Evolutionary conservation across 2,113 vertebrate species (phyloP), one percentile per base, ranked within the genome.

Genomic region (Stigmatopora argus): DNA sequence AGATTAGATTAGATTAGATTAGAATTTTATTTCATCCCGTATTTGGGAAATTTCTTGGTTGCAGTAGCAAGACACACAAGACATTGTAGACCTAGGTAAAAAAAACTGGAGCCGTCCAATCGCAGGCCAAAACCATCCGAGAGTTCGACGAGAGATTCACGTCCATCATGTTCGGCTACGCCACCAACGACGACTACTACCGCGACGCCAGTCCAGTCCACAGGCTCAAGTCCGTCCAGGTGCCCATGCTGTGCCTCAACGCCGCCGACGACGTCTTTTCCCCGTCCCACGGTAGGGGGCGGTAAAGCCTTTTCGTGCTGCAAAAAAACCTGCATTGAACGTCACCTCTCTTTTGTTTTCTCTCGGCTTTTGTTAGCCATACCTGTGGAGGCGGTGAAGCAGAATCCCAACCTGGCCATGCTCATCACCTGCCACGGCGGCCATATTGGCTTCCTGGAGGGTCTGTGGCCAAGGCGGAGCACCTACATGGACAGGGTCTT

Each of bases 401-500:
- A 98, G 91, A 98, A 98, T 18, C 95, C 96, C n/a, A 94, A 98
- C 35, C 83, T 99, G 66, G 96, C 97, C 55, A 78, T 99, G 78
- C 92, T 99, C 59, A 94, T 99, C 70, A 99, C 97, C 69, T 92
- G 93, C 12, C 94, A 94, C 0, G 97, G 97, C 19, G 97, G 97
- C 88, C 97, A 99, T 66, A 98, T 99, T 77, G 97, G 96, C 74
- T 99, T 99, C 86, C 92, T 99, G 76, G 97, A 99, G 78, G 96
- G 96, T 61, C 81, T 98, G 72, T 98, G 96, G 95, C 97, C 97
- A 23, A 90, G 96, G 61, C 92, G 92, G 69, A 94, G 92, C 85
- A 99, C 96, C 62, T 99, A 98, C 85, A 99, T 99, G 97, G 96
- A 99, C 88, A 92, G 96, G 64, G 93, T 99, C 86, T 99, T 97